Base-by-base conservation (phyloP, 35 echinoderm and acorn worm species). In the Chiridota heheva region DNA sequence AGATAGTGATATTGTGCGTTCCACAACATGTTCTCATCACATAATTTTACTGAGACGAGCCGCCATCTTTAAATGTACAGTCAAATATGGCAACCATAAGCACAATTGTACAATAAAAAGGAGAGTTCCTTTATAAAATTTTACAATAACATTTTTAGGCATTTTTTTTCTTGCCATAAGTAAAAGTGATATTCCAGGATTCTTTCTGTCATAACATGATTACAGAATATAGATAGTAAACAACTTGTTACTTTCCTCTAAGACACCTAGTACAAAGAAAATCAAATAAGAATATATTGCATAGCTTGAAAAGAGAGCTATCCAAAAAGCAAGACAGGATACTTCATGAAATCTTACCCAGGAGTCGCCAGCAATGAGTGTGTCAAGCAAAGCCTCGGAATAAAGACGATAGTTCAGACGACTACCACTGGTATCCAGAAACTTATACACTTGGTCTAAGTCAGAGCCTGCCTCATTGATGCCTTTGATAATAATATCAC, bases 291-390 rank as follows among this genome's bases (percentile, higher is more conserved):
- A 12, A 53, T 53, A n/a, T 53, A n/a, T 53, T 53, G 22, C 47
- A 51, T 10, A 22, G 8, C 47, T 51, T 10, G 22, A 51, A 51
- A 51, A 51, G 22, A 51, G 22, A 51, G 22, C 10, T 12, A 12
- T 51, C 22, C 8, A 12, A 22, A 10, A 10, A 12, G 8, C 47
- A 51, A 51, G 8, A 10, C 10, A 12, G 47, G 22, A 51, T 12
- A 12, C 22, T 12, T 51, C 47, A 12, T 51, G 47, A 51, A 12
- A 10, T 57, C 92, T 10, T 85, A 97, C 93, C 93, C 30, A 97
- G 74, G 67, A 97, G 91, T 89, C 93, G 56, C 93, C 93, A 67
- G 93, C 93, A 64, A 97, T 80, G 16, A 97, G 75, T 79, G 91
- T 97, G 72, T 97, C 93, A 67, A 97, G 75, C 47, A 97, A 89